Percentiles rank a stretch among this genome's conserved stretches.
These are phyloP conservation scores for Drosophila triauraria DNA, from an alignment of 1,140 invertebrate genomes.

Conservation along the genomic window DNA sequence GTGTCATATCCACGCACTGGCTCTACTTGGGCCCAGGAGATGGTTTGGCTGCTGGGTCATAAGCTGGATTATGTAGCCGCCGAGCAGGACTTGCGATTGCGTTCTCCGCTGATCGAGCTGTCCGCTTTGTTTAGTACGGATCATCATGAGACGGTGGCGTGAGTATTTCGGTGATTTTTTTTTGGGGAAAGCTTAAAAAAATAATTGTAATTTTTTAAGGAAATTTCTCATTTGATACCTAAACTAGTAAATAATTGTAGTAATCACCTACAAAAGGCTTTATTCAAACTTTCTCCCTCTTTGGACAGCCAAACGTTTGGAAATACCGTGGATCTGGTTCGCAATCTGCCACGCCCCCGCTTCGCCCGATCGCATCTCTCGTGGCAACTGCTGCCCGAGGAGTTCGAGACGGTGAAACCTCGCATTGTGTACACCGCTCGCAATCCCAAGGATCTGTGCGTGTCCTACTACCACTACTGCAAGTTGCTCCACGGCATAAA, in stretches of 20 bases:
- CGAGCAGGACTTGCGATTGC: conserved; percentile 88
- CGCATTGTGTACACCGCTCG: conserved; percentile 96
- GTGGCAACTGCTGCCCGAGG: conserved; percentile 89
- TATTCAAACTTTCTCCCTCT: conserved; percentile 4
- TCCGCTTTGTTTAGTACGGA: conserved; percentile 86
- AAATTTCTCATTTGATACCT: too few relatives aligned
- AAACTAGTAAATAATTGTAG: too few relatives aligned
- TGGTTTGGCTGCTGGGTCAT: conserved; percentile 94
- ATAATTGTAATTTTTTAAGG: too few relatives aligned
- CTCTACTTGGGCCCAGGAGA: conserved; percentile 95
- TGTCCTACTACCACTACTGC: conserved; percentile 96
- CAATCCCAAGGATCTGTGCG: conserved; percentile 97
- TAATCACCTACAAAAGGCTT: neutral
- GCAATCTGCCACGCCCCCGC: conserved; percentile 89
- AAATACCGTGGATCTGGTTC: conserved; percentile 87
- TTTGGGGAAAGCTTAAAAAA: too few relatives aligned
- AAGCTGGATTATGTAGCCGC: conserved; percentile 92
- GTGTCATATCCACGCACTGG: conserved; percentile 93
- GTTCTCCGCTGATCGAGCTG: conserved; percentile 86
- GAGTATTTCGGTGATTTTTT: conserved; percentile 18
- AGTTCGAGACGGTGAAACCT: conserved; percentile 89
- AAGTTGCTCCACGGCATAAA: conserved; percentile 89
- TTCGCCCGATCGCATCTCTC: conserved; percentile 94
- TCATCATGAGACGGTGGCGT: conserved; percentile 86
- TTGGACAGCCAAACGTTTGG: conserved; percentile 51